Evolutionary conservation across 2,797 vertebrate genomes (phyloP), one percentile per base, ranked within the genome.

Genomic region (Myiotriccus ornatus): DNA sequence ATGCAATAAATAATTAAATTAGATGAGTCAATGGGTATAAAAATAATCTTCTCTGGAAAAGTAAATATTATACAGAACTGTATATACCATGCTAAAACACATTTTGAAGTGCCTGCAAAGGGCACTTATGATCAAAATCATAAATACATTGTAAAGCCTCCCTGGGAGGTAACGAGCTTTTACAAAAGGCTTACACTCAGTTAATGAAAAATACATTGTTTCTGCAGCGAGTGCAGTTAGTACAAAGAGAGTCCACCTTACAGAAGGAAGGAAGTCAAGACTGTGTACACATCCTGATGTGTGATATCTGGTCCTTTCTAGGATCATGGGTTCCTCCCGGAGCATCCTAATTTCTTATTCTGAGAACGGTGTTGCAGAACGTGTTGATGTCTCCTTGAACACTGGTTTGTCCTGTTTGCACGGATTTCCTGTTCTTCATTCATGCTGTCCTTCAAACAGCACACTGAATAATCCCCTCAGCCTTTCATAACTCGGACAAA

Each of bases 1-100:
- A 97, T 94, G 44, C 92, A 98, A 98, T 98, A 98, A 98, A 97
- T 98, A 98, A 96, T 98, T 98, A 98, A 98, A 96, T 98, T 98
- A 98, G 86, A 84, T 91, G 49, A 90, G 62, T 97, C 82, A 95
- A 5, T 94, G 87, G 62, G 73, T 97, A 97, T 89, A 96, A 97
- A 97, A 96, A 97, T 96, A 96, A 96, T 94, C 67, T 96, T 95
- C 95, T 95, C 69, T 91, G 93, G 73, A 95, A 94, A 95, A 95
- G 92, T 97, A 94, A 97, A 93, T 96, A 96, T 37, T 94, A 92
- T 69, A 97, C 92, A 96, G 65, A 93, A 69, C 89, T 93, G 79
- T 88, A 84, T 78, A 95, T 89, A 87, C 70, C 92, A 96, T 97
- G 97, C 96, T 97, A 97, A 91, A 96, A 95, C 93, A 97, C 95